Evolutionary conservation across 2,113 vertebrate species (phyloP).

Genomic region (Gymnorhina tibicen): DNA sequence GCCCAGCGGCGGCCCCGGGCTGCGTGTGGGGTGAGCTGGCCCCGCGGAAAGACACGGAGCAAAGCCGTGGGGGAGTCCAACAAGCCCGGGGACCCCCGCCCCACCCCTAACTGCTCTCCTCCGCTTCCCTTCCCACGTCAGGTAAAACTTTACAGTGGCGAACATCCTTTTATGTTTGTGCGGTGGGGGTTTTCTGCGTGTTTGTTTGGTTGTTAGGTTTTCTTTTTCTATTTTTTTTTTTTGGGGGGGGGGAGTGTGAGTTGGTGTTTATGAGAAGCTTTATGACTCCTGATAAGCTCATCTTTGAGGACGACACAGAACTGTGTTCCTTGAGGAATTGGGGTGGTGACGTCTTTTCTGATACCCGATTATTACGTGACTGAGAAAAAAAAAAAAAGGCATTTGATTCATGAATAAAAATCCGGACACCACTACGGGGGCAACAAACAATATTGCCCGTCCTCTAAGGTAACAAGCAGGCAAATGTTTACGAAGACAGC

Average conservation of each 20-base stretch:
- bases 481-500: constrained; percentile 77
- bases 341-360: constrained; percentile 94
- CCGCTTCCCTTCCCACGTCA: neutral
- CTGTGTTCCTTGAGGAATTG: constrained; percentile 92
- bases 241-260: constrained; percentile 44
- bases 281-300: constrained; percentile 88
- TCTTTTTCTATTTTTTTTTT: neutral
- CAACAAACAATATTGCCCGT: constrained; percentile 84
- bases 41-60: neutral
- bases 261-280: constrained; percentile 80
- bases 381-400: constrained; percentile 79
- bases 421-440: constrained; percentile 80
- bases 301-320: constrained; percentile 88
- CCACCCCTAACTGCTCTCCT: neutral
- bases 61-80: neutral
- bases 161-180: neutral
- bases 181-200: neutral
- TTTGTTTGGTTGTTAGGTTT: neutral
- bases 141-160: neutral
- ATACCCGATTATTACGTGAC: constrained; percentile 93
- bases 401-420: constrained; percentile 90
- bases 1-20: neutral
- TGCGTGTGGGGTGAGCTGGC: neutral
- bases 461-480: constrained; percentile 82
- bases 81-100: neutral